Evolutionary conservation across 1,140 invertebrate genomes (phyloP), one percentile per base, ranked within the genome.

Genomic region (Anadara kagoshimensis): DNA sequence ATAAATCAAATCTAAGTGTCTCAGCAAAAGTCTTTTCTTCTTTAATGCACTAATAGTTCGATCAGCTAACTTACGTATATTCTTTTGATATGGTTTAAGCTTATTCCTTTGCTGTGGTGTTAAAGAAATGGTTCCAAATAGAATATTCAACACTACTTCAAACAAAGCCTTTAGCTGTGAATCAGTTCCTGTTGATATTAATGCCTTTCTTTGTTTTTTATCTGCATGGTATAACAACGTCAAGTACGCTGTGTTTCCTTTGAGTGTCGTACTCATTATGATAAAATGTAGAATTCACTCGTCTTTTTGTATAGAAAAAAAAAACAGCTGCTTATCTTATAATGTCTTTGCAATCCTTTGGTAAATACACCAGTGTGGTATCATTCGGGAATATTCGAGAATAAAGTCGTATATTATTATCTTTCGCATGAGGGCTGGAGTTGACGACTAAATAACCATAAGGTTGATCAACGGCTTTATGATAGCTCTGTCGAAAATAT

Each of bases 381-480:
- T 74, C 56, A 11, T 54, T 54, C 8, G 72, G 58, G n/a, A 74
- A 63, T 16, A 74, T 63, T 20, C 29, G 29, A 36, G 29, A 36
- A 36, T 36, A 36, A 36, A 36, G 29, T 63, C 58, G 51, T 18
- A 61, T 61, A 14, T 74, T n/a, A n/a, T n/a, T 56, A 41, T 69
- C 47, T 44, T 44, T 26, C 5, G 29, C n/a, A 8, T 11, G 4
- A 20, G 65, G 72, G 11, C 18, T 44, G 10, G 68, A 20, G 26
- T 69, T 26, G 14, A 74, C 58, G 12, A 68, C 29, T 18, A 74
- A 49, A 56, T 74, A 68, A 16, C 72, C 49, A 49, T 61, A 68
- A 36, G 29, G 29, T 36, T 36, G 29, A 36, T 36, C 24, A n/a
- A 41, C 67, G n/a, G 65, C 64, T 43, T 67, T 66, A 12, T 59